Evolutionary conservation across 2,888 invertebrate species (phyloP), one percentile per base, ranked within the genome.

Genomic region (Drosophila borealis): DNA sequence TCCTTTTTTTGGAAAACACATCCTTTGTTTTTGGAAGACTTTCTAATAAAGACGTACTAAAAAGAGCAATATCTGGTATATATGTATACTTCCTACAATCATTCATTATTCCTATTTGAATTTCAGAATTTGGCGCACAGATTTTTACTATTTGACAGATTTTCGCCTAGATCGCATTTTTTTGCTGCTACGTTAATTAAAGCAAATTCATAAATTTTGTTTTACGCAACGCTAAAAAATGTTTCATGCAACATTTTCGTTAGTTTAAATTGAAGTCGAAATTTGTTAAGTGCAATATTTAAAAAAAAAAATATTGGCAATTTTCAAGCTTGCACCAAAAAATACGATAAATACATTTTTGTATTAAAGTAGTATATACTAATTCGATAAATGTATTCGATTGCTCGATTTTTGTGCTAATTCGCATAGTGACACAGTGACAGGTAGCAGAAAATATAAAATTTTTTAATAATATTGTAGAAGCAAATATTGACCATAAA

Each of bases 361-460:
- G 36, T 55, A 14, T 36, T 45, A 25, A 25, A 17, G 4, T 45
- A 13, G 37, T 66, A 44, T 66, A 44, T n/a, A 13, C 13, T 5
- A 1, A 21, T 19, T 64, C 51, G 51, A 66, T 65, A 25, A 37
- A 2, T 33, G n/a, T 42, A 70, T 29, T 67, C 74, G 54, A 56
- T 56, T n/a, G 3, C 4, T 19, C 21, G 54, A 64, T 37, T 36
- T 21, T 33, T 17, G 19, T 21, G 44, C 29, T 48, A 61, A 61
- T 60, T 70, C 54, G 39, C 51, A 46, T 11, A 70, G 74, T 74
- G 62, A 75, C 61, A 68, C 59, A 75, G 79, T 75, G 79, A 76
- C 75, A 76, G 79, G 76, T 76, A 79, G 61, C 46, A 51, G 33
- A 75, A 78, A 74, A 56, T 49, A 60, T 36, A 57, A 54, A 46